phyloP scores from a whole-genome alignment of 1,140 invertebrate species.

The Atta colombica region DNA sequence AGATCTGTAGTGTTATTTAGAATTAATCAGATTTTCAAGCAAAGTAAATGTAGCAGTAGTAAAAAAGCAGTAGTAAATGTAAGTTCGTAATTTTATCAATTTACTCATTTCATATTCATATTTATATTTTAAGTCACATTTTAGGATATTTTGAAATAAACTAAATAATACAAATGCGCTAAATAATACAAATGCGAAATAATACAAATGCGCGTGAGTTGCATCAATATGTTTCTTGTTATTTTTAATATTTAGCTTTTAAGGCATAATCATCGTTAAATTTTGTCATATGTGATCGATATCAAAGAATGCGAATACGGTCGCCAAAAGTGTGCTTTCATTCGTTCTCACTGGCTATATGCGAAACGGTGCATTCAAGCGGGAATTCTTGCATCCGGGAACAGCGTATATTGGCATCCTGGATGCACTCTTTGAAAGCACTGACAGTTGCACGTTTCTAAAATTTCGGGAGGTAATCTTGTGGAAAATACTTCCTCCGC shows the following conservation, averaged over 20 bases:
- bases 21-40: background rate
- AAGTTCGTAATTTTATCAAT: background rate
- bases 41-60: background rate
- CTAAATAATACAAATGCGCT: background rate
- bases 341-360: conserved; percentile 20
- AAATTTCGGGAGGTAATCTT: conserved; percentile 58
- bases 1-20: background rate
- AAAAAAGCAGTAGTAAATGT: too few species aligned
- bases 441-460: conserved; percentile 50
- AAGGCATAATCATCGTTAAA: background rate
- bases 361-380: conserved; percentile 38
- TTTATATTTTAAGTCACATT: background rate
- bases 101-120: background rate
- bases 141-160: background rate
- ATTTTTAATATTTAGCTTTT: background rate
- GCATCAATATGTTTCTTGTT: background rate
- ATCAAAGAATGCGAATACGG: conserved; percentile 22
- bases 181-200: too few species aligned
- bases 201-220: background rate
- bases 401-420: conserved; percentile 45
- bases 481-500: conserved; percentile 53
- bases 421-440: conserved; percentile 61
- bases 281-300: conserved; percentile 32
- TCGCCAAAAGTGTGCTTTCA: conserved; percentile 27
- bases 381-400: conserved; percentile 52